A percentile compares a stretch with the other conserved stretches of the same genome.
Evolutionary conservation across 2,888 invertebrate species (phyloP).

Genomic region (Eutolmus rufibarbis): DNA sequence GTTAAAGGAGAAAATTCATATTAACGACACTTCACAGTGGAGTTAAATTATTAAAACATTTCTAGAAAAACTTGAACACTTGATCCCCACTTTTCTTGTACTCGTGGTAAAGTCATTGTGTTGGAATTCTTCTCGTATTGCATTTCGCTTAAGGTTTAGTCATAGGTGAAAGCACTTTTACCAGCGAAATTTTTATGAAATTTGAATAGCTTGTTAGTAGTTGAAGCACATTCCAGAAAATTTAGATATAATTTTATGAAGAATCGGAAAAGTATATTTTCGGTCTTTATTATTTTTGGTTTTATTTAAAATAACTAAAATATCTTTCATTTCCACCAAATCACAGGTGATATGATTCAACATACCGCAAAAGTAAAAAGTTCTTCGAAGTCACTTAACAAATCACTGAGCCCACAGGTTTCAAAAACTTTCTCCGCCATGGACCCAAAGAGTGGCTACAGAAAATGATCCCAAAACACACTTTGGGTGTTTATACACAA

Average conservation of each 20-base stretch:
- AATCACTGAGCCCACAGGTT: background rate
- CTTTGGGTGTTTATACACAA: background rate
- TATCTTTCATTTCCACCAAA: background rate
- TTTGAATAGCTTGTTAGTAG: background rate
- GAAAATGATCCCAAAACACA: conserved; percentile 25
- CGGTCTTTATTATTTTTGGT: background rate
- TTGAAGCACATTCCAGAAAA: background rate
- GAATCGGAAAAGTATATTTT: background rate
- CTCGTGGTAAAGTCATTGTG: background rate
- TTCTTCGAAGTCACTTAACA: background rate
- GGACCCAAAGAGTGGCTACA: background rate
- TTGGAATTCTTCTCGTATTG: background rate
- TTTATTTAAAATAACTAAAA: background rate
- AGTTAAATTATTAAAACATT: background rate
- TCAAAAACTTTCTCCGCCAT: background rate
- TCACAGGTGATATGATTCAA: background rate
- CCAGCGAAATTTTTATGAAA: background rate
- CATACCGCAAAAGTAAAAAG: background rate
- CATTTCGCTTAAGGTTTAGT: background rate
- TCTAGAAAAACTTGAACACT: background rate
- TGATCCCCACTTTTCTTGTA: background rate
- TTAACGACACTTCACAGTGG: too few species aligned
- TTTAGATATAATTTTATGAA: background rate
- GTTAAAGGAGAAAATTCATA: too few species aligned
- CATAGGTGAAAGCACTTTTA: conserved; percentile 12